phyloP scores from a whole-genome alignment of 30 jellyfish, hydroid and myxozoan species.

The Chrysaora quinquecirrha region DNA sequence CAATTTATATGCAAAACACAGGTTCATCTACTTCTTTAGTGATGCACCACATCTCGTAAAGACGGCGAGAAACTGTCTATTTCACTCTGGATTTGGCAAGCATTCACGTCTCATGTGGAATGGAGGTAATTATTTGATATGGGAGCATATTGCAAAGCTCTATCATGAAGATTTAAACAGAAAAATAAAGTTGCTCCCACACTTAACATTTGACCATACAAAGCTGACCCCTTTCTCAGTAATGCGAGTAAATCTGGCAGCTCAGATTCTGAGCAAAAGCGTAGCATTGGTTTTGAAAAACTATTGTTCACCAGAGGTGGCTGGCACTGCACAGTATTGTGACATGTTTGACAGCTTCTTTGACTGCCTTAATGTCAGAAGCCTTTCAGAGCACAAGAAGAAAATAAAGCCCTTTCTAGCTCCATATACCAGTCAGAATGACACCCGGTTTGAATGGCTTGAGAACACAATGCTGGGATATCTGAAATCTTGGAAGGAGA shows the following conservation, averaged over 20 bases:
- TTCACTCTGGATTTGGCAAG: slow-evolving; percentile 24
- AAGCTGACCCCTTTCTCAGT: slow-evolving; percentile 31
- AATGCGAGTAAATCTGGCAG: slow-evolving; percentile 46
- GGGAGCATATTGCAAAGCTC: slow-evolving; percentile 17
- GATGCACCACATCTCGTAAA: too few species aligned
- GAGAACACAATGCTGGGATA: slow-evolving; percentile 4
- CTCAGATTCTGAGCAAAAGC: slow-evolving; percentile 27
- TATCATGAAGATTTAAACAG: slow-evolving; percentile 10
- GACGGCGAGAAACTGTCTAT: slow-evolving; percentile 40
- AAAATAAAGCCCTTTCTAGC: neutral
- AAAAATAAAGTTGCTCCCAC: too few species aligned
- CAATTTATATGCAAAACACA: too few species aligned
- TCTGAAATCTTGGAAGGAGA: slow-evolving; percentile 10
- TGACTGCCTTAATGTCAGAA: slow-evolving; percentile 38
- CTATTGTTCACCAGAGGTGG: slow-evolving; percentile 14
- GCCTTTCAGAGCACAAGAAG: slow-evolving; percentile 13
- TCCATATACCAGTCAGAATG: slow-evolving; percentile 11
- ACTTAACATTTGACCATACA: slow-evolving; percentile 13
- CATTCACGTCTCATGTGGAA: slow-evolving; percentile 33
- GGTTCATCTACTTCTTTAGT: too few species aligned
- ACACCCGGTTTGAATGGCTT: slow-evolving; percentile 53
- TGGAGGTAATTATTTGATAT: too few species aligned
- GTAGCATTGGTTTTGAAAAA: slow-evolving; percentile 1
- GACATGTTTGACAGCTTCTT: slow-evolving; percentile 38
- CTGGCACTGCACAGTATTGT: slow-evolving; percentile 47